phyloP scores from a whole-genome alignment of 1,140 invertebrate genomes.

The Drosophila obscura region DNA sequence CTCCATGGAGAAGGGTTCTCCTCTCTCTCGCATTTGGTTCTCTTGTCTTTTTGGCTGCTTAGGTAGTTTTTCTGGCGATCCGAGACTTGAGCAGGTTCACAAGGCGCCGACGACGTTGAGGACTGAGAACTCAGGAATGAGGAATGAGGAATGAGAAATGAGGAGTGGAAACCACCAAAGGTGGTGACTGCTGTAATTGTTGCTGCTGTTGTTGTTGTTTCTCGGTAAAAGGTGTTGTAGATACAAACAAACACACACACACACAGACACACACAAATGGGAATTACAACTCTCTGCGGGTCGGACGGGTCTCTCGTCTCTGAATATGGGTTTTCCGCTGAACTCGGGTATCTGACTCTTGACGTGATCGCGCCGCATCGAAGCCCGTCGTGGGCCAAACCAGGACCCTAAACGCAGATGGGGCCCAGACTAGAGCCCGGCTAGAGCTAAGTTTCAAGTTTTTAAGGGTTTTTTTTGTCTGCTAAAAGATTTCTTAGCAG shows the following conservation, averaged over 20 bases:
- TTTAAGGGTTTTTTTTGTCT: slow-evolving; percentile 21
- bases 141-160: neutral
- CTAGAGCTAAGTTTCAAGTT: slow-evolving; percentile 43
- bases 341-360: slow-evolving; percentile 62
- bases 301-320: slow-evolving; percentile 8
- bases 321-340: slow-evolving; percentile 69
- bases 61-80: slow-evolving; percentile 68
- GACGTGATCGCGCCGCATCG: slow-evolving; percentile 21
- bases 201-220: slow-evolving; percentile 76
- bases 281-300: slow-evolving; percentile 54
- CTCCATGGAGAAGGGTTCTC: slow-evolving; percentile 20
- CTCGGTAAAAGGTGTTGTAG: slow-evolving; percentile 78
- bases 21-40: slow-evolving; percentile 10
- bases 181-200: slow-evolving; percentile 81
- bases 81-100: slow-evolving; percentile 60
- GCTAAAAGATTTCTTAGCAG: slow-evolving; percentile 20
- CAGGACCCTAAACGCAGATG: slow-evolving; percentile 14
- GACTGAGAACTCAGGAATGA: neutral
- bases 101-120: slow-evolving; percentile 64
- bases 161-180: slow-evolving; percentile 74
- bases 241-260: slow-evolving; percentile 39
- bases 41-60: slow-evolving; percentile 64
- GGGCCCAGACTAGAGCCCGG: slow-evolving; percentile 18
- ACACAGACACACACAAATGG: slow-evolving; percentile 41
- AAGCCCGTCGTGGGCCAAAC: slow-evolving; percentile 38